These are phyloP conservation scores for Syngnathus rostellatus DNA, from an alignment of 2,797 vertebrate genomes.

Conservation along the genomic window DNA sequence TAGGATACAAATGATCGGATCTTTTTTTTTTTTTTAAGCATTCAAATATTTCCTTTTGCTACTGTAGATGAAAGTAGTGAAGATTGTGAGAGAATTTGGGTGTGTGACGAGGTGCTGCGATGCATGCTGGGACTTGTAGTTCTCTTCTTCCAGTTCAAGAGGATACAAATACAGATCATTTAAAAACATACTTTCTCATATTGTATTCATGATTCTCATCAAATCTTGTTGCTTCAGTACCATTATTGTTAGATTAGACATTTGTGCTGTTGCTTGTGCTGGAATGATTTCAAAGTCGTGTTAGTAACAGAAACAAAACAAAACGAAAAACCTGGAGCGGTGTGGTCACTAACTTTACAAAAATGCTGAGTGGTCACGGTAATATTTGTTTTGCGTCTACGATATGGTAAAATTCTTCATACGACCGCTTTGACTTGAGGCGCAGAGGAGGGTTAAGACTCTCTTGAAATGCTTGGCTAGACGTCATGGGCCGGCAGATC, in stretches of 20 bases:
- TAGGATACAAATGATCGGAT: conserved; percentile 1
- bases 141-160: neutral
- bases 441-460: conserved; percentile 46
- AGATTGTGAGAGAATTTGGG: neutral
- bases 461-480: conserved; percentile 74
- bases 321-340: conserved; percentile 27
- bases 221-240: conserved; percentile 29
- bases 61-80: neutral
- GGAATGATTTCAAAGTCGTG: conserved; percentile 55
- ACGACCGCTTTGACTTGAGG: conserved; percentile 43
- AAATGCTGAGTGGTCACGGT: conserved; percentile 46
- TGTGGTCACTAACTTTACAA: conserved; percentile 42
- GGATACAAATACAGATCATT: neutral
- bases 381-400: conserved; percentile 19
- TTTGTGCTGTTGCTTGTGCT: conserved; percentile 44
- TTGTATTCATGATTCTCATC: neutral
- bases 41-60: neutral
- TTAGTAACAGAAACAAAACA: conserved; percentile 49
- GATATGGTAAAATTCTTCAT: conserved; percentile 12
- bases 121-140: neutral
- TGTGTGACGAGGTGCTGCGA: neutral
- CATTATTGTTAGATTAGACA: conserved; percentile 6
- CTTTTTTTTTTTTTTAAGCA: neutral
- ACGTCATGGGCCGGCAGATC: conserved; percentile 85
- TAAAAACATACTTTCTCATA: neutral